Evolutionary conservation across 2,797 vertebrate species (phyloP).

Genomic region (Poecilia velifera): DNA sequence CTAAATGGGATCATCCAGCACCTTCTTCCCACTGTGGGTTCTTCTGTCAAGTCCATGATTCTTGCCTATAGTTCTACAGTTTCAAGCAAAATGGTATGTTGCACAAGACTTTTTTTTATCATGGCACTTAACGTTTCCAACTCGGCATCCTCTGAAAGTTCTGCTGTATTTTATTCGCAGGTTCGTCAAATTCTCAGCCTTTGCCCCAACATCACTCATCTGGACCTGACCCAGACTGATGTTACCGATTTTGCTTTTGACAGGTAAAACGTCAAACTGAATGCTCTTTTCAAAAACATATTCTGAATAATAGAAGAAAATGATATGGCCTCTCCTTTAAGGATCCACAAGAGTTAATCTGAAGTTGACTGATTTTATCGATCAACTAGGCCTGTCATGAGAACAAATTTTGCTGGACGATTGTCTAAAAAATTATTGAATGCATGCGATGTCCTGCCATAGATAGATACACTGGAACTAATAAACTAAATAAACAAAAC

Average conservation of each 20-base stretch:
- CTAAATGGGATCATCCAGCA: slow-evolving; percentile 93
- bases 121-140: not conserved
- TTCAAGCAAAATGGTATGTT: slow-evolving; percentile 94
- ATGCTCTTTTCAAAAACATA: not conserved
- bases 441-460: too few species aligned
- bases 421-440: too few species aligned
- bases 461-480: too few species aligned
- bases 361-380: too few species aligned
- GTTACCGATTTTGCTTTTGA: slow-evolving; percentile 95
- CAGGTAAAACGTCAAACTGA: slow-evolving; percentile 79
- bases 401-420: too few species aligned
- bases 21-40: slow-evolving; percentile 89
- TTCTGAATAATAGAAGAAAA: not conserved
- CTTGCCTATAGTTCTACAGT: slow-evolving; percentile 93
- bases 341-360: too few species aligned
- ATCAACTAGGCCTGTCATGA: too few species aligned
- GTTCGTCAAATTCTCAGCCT: slow-evolving; percentile 93
- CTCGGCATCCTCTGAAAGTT: not conserved
- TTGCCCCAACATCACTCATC: slow-evolving; percentile 91
- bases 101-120: not conserved
- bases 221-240: slow-evolving; percentile 96
- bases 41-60: slow-evolving; percentile 90
- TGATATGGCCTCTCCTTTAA: too few species aligned
- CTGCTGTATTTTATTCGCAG: slow-evolving; percentile 67
- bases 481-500: too few species aligned